Conservation (phyloP, 2,888 invertebrate genomes). For the Synanthedon formicaeformis region DNA sequence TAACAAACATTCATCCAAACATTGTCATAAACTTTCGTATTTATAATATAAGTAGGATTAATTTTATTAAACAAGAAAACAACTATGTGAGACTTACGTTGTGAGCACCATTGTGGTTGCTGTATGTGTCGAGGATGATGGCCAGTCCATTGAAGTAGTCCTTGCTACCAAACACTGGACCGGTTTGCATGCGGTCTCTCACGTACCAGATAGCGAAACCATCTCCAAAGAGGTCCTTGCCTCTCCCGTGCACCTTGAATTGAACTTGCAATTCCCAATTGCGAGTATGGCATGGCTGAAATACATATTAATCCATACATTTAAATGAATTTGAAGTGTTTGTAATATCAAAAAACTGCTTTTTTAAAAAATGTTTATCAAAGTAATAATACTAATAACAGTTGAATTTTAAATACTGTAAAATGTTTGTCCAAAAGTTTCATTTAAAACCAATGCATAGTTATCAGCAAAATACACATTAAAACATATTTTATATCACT, state of each 20-base stretch:
- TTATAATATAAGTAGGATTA: too few species aligned
- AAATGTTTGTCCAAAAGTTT: background rate
- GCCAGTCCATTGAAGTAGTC: conserved; percentile 92
- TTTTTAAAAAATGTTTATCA: too few species aligned
- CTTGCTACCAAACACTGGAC: conserved; percentile 94
- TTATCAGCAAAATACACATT: too few species aligned
- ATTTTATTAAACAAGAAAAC: background rate
- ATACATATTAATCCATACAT: conserved; percentile 10
- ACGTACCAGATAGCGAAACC: conserved; percentile 96
- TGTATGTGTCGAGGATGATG: conserved; percentile 96
- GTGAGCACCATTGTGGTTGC: conserved; percentile 98
- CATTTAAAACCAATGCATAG: too few species aligned
- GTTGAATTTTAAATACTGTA: background rate
- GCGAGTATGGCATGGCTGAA: conserved; percentile 82
- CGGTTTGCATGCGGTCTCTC: conserved; percentile 79
- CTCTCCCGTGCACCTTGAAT: conserved; percentile 95
- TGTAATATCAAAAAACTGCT: too few species aligned
- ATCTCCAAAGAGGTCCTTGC: conserved; percentile 95
- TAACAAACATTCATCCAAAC: too few species aligned
- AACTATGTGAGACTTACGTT: conserved; percentile 76
- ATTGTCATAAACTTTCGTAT: too few species aligned
- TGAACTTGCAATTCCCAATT: conserved; percentile 98
- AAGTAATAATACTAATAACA: background rate
- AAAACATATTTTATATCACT: too few species aligned
- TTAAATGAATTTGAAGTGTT: too few species aligned